A percentile compares a stretch with the other conserved stretches of the same genome.
phyloP scores from a whole-genome alignment of 2,888 invertebrate genomes.

The Ferdinandea cuprea region DNA sequence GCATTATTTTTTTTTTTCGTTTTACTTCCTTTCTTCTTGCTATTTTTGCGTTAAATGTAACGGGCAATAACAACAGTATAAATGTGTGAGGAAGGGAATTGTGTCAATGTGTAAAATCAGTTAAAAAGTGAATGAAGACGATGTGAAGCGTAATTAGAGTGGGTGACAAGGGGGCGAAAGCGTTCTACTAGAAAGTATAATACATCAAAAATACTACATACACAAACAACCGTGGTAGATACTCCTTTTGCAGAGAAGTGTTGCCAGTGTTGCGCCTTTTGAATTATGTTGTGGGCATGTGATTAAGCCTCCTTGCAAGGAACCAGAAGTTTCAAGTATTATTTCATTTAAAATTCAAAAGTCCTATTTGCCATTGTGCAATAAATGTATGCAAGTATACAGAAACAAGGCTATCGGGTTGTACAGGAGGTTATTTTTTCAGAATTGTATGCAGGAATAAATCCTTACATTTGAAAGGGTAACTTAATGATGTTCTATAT shows the following conservation, averaged over 20 bases:
- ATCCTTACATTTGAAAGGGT: too few species aligned
- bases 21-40: slow-evolving; percentile 41
- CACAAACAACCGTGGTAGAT: slow-evolving; percentile 51
- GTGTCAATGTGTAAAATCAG: slow-evolving; percentile 75
- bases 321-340: slow-evolving; percentile 10
- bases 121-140: slow-evolving; percentile 67
- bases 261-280: slow-evolving; percentile 54
- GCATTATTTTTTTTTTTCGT: slow-evolving; percentile 25
- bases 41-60: slow-evolving; percentile 53
- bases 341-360: slow-evolving; percentile 41
- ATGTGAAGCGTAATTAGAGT: slow-evolving; percentile 57
- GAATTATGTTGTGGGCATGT: slow-evolving; percentile 1
- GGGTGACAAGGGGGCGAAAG: slow-evolving; percentile 61
- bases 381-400: neutral
- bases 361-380: neutral
- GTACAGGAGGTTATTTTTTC: neutral
- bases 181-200: slow-evolving; percentile 63
- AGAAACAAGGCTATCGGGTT: neutral
- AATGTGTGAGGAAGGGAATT: slow-evolving; percentile 54
- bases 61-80: slow-evolving; percentile 57
- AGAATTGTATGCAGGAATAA: neutral
- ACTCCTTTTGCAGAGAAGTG: slow-evolving; percentile 52
- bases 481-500: neutral
- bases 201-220: slow-evolving; percentile 70
- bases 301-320: slow-evolving; percentile 7